A percentile compares a stretch with the other conserved stretches of the same genome.
Conservation (phyloP, 1,140 invertebrate genomes). For the Bombus vancouverensis region DNA sequence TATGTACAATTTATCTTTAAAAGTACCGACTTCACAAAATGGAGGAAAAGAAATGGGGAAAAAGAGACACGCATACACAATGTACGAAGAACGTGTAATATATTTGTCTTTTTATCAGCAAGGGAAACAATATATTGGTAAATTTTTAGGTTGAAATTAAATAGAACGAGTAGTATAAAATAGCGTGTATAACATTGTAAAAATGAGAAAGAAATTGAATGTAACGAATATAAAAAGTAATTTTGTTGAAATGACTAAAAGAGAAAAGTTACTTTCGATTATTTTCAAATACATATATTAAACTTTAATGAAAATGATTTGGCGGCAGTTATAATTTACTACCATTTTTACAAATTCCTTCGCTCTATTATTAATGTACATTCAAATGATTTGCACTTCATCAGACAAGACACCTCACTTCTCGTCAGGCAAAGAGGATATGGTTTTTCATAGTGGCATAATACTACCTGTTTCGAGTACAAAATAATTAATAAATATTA, state of each 20-base stretch:
- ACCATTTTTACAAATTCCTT: too few relatives aligned
- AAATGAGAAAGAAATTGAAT: neutral
- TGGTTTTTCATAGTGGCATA: neutral
- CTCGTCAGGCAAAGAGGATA: neutral
- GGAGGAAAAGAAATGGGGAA: neutral
- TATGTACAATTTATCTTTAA: constrained; percentile 5
- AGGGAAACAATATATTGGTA: neutral
- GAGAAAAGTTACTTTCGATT: constrained; percentile 5
- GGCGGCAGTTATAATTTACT: neutral
- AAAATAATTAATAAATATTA: constrained; percentile 10
- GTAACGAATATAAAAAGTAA: constrained; percentile 2
- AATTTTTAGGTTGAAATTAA: neutral
- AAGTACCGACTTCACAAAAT: neutral
- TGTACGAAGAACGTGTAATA: neutral
- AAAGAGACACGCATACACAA: neutral
- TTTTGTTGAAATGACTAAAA: constrained; percentile 12
- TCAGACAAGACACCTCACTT: neutral
- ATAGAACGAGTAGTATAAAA: neutral
- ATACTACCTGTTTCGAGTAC: constrained; percentile 35
- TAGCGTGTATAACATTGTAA: neutral
- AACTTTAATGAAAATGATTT: constrained; percentile 16
- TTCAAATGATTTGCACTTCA: constrained; percentile 12
- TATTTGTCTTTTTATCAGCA: neutral
- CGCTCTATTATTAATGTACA: constrained; percentile 30
- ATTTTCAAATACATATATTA: constrained; percentile 25